A percentile compares a stretch with the other conserved stretches of the same genome.
These are phyloP conservation scores for Myioborus miniatus DNA, from an alignment of 2,797 vertebrate species.

Conservation along the genomic window DNA sequence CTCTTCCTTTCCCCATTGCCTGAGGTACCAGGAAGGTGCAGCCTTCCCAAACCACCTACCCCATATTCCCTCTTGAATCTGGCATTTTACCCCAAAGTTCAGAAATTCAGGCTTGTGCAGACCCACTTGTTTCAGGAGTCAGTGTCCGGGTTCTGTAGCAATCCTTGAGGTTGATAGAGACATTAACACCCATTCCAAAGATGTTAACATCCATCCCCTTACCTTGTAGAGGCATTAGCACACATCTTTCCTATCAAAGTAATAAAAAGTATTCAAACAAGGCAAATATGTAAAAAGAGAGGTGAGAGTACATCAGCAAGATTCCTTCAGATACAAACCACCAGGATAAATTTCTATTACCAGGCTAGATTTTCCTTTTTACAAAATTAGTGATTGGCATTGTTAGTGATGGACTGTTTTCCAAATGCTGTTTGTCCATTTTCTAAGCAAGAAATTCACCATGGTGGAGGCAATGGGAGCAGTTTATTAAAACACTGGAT, in stretches of 20 bases:
- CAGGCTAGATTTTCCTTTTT: background rate
- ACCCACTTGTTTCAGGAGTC: background rate
- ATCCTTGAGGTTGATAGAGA: fast-evolving
- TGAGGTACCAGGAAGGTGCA: background rate
- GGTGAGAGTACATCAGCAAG: background rate
- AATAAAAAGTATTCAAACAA: background rate
- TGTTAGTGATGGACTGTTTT: background rate
- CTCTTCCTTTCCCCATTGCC: background rate
- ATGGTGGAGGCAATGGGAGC: background rate
- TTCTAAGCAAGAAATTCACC: background rate
- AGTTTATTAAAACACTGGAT: background rate
- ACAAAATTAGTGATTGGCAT: background rate
- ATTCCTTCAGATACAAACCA: background rate
- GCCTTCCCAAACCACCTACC: background rate
- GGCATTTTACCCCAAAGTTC: background rate
- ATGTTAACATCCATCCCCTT: background rate
- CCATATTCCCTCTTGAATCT: background rate
- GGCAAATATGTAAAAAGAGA: background rate
- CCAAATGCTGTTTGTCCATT: background rate
- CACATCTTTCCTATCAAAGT: background rate
- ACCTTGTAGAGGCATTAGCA: background rate
- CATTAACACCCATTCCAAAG: background rate
- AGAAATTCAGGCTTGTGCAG: background rate
- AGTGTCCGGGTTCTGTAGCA: fast-evolving
- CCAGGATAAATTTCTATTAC: background rate